Base-by-base conservation (phyloP, 2,888 invertebrate genomes). In the Silvanus unidentatus region DNA sequence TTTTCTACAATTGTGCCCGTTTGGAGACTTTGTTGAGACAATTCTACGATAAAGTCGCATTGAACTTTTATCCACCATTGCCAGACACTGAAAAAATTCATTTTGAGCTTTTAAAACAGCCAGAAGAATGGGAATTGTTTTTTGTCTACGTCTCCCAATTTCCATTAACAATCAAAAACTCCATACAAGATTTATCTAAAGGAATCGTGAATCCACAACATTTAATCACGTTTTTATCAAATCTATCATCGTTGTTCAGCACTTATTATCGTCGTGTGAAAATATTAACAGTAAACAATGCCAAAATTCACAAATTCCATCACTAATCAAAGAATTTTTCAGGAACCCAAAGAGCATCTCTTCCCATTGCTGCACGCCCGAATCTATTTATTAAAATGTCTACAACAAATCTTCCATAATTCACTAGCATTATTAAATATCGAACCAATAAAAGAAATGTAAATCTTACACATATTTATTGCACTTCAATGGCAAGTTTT, bases 1-100 rank as follows among this genome's bases (percentile, higher is more conserved):
- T 88, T 45, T 71, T 89, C 16, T 89, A 90, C 67, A 90, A 90
- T 63, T 82, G 82, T 63, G 87, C 86, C 0, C 77, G 89, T 51
- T 64, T 89, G 40, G 77, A 80, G 57, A 78, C 81, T 1, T 75
- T 88, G 41, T 72, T 85, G 45, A 75, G 77, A 54, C 80, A 79
- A 48, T 88, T 80, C 64, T 71, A 79, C 49, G 73, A 77, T 6
- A 77, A 75, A 62, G 79, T 81, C 2, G 45, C 52, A 2, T 65
- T 68, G 10, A 77, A 78, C 1, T 61, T 66, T 2, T 86, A 86
- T 68, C 81, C 82, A 11, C 57, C 71, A n/a, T 63, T 88, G 40
- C 80, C 82, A 1, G 60, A 72, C 1, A 61, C 84, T 1, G 69
- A 77, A 2, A 62, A 75, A n/a, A 71, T 80, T 8, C 80, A 88